Conservation (phyloP, 2,797 vertebrate species). For the Gobio occitaniae region DNA sequence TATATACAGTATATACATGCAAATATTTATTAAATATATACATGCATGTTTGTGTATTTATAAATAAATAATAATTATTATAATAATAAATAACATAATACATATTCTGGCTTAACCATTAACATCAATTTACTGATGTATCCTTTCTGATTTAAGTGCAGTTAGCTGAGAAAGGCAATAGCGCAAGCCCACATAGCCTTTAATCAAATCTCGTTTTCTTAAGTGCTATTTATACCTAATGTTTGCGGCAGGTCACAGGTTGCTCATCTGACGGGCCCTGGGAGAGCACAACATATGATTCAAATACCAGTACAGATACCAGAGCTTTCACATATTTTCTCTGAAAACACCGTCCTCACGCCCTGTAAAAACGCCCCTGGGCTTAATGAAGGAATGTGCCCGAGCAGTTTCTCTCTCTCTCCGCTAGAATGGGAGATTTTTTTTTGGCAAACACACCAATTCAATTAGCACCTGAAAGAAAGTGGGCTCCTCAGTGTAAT, state of each 20-base stretch:
- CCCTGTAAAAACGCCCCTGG: conserved; percentile 69
- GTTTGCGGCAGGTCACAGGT: conserved; percentile 49
- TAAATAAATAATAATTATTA: too few species aligned
- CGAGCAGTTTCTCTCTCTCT: conserved; percentile 46
- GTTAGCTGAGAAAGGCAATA: conserved; percentile 9
- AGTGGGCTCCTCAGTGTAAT: conserved; percentile 76
- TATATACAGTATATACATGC: too few species aligned
- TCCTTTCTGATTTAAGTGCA: conserved; percentile 6
- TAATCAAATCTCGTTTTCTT: conserved; percentile 48
- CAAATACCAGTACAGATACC: conserved; percentile 67
- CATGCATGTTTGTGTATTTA: neutral
- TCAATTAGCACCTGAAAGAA: conserved; percentile 80
- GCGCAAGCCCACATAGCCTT: conserved; percentile 10
- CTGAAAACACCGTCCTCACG: conserved; percentile 66
- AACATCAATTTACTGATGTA: neutral
- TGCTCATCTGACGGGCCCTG: conserved; percentile 62
- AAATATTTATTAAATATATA: too few species aligned
- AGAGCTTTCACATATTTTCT: conserved; percentile 62
- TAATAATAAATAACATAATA: neutral
- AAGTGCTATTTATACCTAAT: conserved; percentile 54
- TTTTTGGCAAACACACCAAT: conserved; percentile 74
- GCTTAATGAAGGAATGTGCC: conserved; percentile 69
- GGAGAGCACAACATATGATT: conserved; percentile 65
- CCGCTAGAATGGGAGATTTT: conserved; percentile 68
- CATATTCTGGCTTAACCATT: neutral